Percentiles rank a stretch among this genome's conserved stretches.
Evolutionary conservation across 2,888 invertebrate species (phyloP).

Genomic region (Argyra leucocephala): DNA sequence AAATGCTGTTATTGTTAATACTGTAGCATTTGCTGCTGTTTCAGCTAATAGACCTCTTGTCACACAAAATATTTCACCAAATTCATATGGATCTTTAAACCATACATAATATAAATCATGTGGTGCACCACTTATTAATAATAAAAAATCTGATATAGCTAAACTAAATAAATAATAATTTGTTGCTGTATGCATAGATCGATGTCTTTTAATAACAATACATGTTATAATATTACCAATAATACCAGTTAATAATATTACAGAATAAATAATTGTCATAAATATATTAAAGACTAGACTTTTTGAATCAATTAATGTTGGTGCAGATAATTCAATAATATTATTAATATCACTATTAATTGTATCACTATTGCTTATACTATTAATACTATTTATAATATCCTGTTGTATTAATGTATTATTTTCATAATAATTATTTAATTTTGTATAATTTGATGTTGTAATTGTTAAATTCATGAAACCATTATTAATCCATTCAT

Average conservation of each 20-base stretch:
- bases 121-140: constrained; percentile 59
- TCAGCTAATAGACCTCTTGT: constrained; percentile 69
- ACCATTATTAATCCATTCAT: neutral
- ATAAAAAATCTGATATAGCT: constrained; percentile 71
- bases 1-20: constrained; percentile 71
- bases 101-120: constrained; percentile 72
- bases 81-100: constrained; percentile 66
- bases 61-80: constrained; percentile 71
- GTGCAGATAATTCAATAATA: neutral
- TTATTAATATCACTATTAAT: neutral
- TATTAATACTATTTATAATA: neutral
- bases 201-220: constrained; percentile 70
- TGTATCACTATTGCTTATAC: neutral
- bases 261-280: constrained; percentile 62
- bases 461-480: constrained; percentile 6
- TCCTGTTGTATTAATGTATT: neutral
- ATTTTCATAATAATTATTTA: constrained; percentile 4
- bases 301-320: constrained; percentile 47
- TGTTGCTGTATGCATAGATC: constrained; percentile 73
- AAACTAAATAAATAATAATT: constrained; percentile 77
- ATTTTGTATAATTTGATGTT: neutral
- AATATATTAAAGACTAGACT: constrained; percentile 53
- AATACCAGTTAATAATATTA: constrained; percentile 71
- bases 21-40: constrained; percentile 68
- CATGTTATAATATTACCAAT: constrained; percentile 78